Evolutionary conservation across 2,888 invertebrate species (phyloP).

Genomic region (Idaea aversata): DNA sequence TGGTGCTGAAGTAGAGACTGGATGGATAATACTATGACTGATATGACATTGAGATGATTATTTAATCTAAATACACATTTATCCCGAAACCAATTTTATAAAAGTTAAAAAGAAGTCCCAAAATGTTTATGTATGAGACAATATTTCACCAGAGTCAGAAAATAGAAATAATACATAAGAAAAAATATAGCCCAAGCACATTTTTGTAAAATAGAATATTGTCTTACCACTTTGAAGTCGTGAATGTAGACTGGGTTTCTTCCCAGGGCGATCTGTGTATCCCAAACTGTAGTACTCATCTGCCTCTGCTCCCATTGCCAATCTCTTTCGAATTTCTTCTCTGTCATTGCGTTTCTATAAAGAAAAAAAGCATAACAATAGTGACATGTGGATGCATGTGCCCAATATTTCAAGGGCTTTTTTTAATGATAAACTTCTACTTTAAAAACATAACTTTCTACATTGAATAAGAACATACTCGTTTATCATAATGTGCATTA

Average conservation of each 20-base stretch:
- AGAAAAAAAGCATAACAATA: slow-evolving; percentile 10
- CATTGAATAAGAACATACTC: slow-evolving; percentile 38
- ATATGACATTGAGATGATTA: background rate
- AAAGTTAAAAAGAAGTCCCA: background rate
- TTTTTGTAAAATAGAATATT: background rate
- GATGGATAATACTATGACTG: background rate
- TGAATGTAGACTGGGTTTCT: slow-evolving; percentile 93
- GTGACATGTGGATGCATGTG: background rate
- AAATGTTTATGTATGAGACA: background rate
- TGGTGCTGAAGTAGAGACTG: background rate
- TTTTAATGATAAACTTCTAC: too few relatives aligned
- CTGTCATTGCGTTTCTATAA: slow-evolving; percentile 93
- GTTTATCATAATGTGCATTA: slow-evolving; percentile 42
- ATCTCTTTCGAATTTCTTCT: slow-evolving; percentile 92
- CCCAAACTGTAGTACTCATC: slow-evolving; percentile 85
- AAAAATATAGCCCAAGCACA: background rate
- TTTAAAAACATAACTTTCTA: background rate
- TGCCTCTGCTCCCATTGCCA: slow-evolving; percentile 91
- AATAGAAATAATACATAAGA: too few relatives aligned
- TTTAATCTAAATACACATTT: background rate
- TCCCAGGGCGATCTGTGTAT: slow-evolving; percentile 83
- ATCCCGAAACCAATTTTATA: background rate
- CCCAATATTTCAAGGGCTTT: too few relatives aligned
- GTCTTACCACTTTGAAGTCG: slow-evolving; percentile 89
- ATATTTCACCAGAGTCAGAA: background rate